A percentile compares a stretch with the other conserved stretches of the same genome.
Conservation (phyloP, 2,113 vertebrate species). For the Zapornia atra region DNA sequence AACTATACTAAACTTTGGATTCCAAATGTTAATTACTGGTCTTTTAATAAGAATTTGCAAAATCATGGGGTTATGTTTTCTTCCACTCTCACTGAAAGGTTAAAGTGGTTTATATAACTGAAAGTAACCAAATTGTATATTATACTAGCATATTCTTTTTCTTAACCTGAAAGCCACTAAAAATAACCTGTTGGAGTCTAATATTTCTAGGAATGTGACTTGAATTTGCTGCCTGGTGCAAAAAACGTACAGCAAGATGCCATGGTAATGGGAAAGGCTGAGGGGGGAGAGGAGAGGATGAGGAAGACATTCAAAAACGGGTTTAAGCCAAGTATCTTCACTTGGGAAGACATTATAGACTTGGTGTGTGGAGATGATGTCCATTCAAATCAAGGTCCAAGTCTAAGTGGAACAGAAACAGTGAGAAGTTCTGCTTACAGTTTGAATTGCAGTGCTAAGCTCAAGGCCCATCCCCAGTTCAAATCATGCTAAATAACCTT, state of each 20-base stretch:
- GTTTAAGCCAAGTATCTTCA: neutral
- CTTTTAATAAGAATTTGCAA: neutral
- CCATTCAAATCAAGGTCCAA: neutral
- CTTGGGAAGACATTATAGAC: neutral
- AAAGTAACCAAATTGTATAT: neutral
- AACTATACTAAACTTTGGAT: neutral
- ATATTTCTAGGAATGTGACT: neutral
- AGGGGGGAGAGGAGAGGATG: rapidly evolving
- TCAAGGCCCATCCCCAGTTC: neutral
- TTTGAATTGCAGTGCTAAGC: neutral
- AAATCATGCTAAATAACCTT: neutral
- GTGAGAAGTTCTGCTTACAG: neutral
- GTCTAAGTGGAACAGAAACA: neutral
- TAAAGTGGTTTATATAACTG: neutral
- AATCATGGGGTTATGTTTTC: neutral
- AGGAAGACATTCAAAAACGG: rapidly evolving
- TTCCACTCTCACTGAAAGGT: neutral
- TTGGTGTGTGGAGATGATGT: neutral
- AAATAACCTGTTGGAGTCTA: neutral
- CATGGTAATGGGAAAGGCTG: neutral
- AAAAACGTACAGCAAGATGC: neutral
- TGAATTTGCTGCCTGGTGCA: neutral
- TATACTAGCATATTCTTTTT: neutral
- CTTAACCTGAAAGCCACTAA: neutral
- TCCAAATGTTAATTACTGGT: neutral